Percentiles rank a stretch among this genome's conserved stretches.
Conservation (phyloP, 1,140 invertebrate genomes). For the Drosophila ananassae region DNA sequence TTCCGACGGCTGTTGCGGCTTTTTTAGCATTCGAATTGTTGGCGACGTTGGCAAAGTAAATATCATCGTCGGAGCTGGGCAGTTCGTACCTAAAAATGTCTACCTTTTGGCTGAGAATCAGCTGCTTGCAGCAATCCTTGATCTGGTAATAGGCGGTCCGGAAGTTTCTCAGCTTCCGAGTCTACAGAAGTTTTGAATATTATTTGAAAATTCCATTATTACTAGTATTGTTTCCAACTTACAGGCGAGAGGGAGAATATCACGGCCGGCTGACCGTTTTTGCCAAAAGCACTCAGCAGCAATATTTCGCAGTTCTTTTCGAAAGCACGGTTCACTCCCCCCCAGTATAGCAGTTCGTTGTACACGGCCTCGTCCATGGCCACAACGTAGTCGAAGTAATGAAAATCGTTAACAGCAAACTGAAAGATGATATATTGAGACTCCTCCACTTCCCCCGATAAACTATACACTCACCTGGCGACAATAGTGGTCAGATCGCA, state of each 20-base stretch:
- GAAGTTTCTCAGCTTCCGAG: conserved; percentile 47
- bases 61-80: conserved; percentile 60
- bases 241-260: conserved; percentile 45
- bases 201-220: background rate
- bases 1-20: background rate
- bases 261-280: background rate
- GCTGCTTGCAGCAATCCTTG: conserved; percentile 66
- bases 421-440: background rate
- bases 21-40: background rate
- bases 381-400: conserved; percentile 62
- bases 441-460: background rate
- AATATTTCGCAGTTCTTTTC: conserved; percentile 12
- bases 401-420: conserved; percentile 52
- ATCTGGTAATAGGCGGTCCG: conserved; percentile 60
- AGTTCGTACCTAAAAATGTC: conserved; percentile 54
- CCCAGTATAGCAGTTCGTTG: conserved; percentile 61
- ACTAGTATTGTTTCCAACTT: background rate
- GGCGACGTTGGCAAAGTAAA: background rate
- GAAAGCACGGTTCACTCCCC: conserved; percentile 3
- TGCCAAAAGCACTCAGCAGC: conserved; percentile 25
- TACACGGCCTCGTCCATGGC: conserved; percentile 55
- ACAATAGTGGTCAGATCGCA: conserved; percentile 63
- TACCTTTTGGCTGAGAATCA: conserved; percentile 57
- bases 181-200: conserved; percentile 22
- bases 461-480: conserved; percentile 36